A percentile compares a stretch with the other conserved stretches of the same genome.
These are phyloP conservation scores for Balearica regulorum DNA, from an alignment of 2,797 vertebrate genomes.

Conservation along the genomic window DNA sequence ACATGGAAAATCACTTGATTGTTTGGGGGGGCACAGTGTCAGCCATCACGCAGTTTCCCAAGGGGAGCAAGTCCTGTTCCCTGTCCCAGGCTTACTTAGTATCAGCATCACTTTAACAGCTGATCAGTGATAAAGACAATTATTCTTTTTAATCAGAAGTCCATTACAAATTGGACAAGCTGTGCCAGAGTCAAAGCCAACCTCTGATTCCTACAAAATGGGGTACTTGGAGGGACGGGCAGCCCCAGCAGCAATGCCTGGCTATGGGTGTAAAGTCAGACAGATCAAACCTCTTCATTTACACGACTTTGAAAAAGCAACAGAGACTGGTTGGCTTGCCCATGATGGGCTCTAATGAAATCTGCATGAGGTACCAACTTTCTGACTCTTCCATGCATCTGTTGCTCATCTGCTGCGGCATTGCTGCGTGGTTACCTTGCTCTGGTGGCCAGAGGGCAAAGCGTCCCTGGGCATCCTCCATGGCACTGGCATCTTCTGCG, in stretches of 20 bases:
- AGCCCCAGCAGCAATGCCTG: neutral
- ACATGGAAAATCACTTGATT: neutral
- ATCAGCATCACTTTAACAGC: neutral
- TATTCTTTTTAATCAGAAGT: neutral
- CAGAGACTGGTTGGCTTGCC: neutral
- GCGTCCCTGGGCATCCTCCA: neutral
- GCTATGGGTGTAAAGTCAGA: neutral
- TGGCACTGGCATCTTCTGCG: fast-evolving
- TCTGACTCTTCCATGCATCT: neutral
- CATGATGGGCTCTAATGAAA: neutral
- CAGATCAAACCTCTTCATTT: neutral
- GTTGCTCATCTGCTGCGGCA: neutral
- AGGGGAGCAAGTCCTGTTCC: neutral
- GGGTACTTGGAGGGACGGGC: neutral
- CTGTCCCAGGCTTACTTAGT: neutral
- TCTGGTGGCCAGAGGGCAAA: neutral
- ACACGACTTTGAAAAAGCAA: neutral
- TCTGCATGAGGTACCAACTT: neutral
- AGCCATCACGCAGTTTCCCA: neutral
- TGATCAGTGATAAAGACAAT: neutral
- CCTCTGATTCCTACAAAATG: neutral
- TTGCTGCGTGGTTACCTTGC: neutral
- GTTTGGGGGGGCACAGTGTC: neutral
- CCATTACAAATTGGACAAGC: neutral
- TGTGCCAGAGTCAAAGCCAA: neutral